Evolutionary conservation across 2,888 invertebrate species (phyloP).

Genomic region (Pedicia rivosa): DNA sequence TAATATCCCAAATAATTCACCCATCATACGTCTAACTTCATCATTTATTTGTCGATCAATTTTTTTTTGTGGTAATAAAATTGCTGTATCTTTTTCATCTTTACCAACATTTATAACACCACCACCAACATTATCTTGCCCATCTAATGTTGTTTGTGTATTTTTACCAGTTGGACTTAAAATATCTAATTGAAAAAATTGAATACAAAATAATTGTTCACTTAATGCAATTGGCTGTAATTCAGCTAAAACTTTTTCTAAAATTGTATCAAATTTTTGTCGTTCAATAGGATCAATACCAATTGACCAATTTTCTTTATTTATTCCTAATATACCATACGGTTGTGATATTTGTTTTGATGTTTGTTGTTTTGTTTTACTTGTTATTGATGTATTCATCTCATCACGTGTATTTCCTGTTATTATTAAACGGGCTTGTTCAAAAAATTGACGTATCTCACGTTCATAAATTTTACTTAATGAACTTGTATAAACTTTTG

Average conservation of each 20-base stretch:
- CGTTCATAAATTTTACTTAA: conserved; percentile 80
- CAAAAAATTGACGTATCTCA: conserved; percentile 64
- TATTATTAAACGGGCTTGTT: conserved; percentile 33
- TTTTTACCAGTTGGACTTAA: conserved; percentile 37
- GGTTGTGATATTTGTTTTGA: conserved; percentile 22
- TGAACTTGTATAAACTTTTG: conserved; percentile 67
- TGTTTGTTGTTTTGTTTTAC: conserved; percentile 28
- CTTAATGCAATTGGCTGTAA: conserved; percentile 82
- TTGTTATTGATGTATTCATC: conserved; percentile 23
- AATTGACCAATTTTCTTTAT: conserved; percentile 44
- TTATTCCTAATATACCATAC: conserved; percentile 39
- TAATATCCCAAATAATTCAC: conserved; percentile 71
- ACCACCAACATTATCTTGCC: conserved; percentile 17
- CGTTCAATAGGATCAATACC: conserved; percentile 44
- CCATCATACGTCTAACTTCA: conserved; percentile 75
- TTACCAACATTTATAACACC: conserved; percentile 13
- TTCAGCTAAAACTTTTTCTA: conserved; percentile 75
- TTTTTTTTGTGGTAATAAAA: conserved; percentile 33
- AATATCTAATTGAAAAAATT: conserved; percentile 74
- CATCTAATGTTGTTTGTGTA: conserved; percentile 40
- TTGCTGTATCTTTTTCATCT: background rate
- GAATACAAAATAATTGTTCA: conserved; percentile 88
- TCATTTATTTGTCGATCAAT: conserved; percentile 56
- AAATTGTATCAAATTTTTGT: conserved; percentile 44
- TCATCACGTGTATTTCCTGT: conserved; percentile 17